Evolutionary conservation across 2,797 vertebrate genomes (phyloP).

Genomic region (Anguilla marmorata): DNA sequence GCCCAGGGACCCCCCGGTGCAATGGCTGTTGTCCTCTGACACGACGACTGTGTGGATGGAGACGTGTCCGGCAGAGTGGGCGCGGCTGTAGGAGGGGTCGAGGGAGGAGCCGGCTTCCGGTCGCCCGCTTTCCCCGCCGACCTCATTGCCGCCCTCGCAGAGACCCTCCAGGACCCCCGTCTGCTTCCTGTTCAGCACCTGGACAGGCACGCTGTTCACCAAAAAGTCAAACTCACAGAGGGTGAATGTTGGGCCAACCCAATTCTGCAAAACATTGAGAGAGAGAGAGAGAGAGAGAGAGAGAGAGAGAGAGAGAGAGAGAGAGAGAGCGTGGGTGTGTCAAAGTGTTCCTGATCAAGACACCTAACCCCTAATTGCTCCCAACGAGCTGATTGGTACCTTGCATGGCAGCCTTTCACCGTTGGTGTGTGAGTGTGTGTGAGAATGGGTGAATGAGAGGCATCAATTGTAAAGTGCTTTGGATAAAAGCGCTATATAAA

Average conservation of each 20-base stretch:
- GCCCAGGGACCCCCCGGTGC: slow-evolving; percentile 44
- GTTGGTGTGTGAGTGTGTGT: no score
- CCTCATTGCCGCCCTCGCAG: slow-evolving; percentile 42
- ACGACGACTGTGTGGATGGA: slow-evolving; percentile 87
- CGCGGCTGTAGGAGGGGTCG: slow-evolving; percentile 40
- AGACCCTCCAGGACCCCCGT: slow-evolving; percentile 27
- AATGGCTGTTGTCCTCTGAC: slow-evolving; percentile 64
- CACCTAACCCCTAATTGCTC: no score
- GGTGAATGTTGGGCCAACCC: slow-evolving; percentile 75
- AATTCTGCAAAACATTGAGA: slow-evolving; percentile 73
- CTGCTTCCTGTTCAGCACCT: slow-evolving; percentile 53
- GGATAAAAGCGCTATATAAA: no score
- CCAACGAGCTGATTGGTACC: no score
- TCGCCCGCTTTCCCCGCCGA: background rate
- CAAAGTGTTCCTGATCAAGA: no score
- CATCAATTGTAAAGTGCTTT: no score
- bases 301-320: slow-evolving; percentile 1
- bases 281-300: slow-evolving; percentile 3
- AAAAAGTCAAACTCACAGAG: slow-evolving; percentile 72
- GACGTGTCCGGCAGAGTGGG: slow-evolving; percentile 71
- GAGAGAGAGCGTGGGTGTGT: background rate
- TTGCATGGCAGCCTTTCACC: no score
- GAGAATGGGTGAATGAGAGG: no score
- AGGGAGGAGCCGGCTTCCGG: slow-evolving; percentile 14
- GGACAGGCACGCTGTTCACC: slow-evolving; percentile 54